Evolutionary conservation across 1,140 invertebrate species (phyloP), one percentile per base, ranked within the genome.

Genomic region (Solenopsis invicta): DNA sequence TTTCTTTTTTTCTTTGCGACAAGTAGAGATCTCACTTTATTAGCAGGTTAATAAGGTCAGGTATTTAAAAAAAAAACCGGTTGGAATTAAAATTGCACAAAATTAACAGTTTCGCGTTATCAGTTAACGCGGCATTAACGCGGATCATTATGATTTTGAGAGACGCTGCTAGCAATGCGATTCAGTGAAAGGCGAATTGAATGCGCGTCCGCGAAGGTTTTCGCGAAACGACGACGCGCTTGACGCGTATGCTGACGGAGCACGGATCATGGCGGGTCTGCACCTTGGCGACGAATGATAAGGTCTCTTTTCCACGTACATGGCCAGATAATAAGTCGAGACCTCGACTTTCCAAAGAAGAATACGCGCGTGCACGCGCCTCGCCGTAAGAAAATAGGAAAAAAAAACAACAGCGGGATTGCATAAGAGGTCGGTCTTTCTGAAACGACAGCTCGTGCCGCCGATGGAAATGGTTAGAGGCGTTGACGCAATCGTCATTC

Each of bases 311-410:
- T 88, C 88, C 80, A 62, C 50, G 89, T 86, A 87, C 89, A 86
- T 86, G 71, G 54, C 66, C 87, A 82, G 77, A 91, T 90, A 91
- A 90, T 86, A 52, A 52, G 52, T 61, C 34, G 74, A 77, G 67
- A 41, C 80, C 66, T 74, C 72, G 88, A 92, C 91, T 92, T 92
- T 92, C 91, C 91, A 88, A 90, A 89, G 91, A 89, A 85, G 78
- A 77, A 88, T 76, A 85, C 87, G 85, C 29, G 76, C 78, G 56
- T 48, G 62, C 62, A 76, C 82, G 71, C 84, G 77, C 62, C 50
- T 34, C 6, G 61, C 24, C 48, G 13, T 12, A 61, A 54, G 29
- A 24, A 52, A 78, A 37, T 78, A 34, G 62, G 24, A 67, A 85
- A 87, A 87, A 87, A 87, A 91, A 87, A 88, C 54, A 64, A 67